Percentiles rank a stretch among this genome's conserved stretches.
phyloP scores from a whole-genome alignment of 2,113 vertebrate genomes.

The Campylorhamphus procurvoides region DNA sequence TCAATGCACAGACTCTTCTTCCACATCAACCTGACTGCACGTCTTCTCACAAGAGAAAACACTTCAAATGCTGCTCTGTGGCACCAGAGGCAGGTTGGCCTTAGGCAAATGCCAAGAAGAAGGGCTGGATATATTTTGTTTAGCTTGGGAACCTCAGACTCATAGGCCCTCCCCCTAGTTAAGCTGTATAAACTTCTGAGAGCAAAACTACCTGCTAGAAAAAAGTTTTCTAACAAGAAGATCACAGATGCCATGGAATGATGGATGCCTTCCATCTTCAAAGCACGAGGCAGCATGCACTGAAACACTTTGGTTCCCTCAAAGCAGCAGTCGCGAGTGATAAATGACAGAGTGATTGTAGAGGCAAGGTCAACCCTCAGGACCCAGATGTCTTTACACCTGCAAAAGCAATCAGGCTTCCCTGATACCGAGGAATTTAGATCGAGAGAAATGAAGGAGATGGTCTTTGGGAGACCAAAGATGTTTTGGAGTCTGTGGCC shows the following conservation, averaged over 20 bases:
- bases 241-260: neutral
- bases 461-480: neutral
- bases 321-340: neutral
- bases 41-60: neutral
- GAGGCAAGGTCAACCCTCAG: neutral
- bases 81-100: slow-evolving; percentile 6
- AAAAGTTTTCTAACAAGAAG: neutral
- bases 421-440: neutral
- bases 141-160: neutral
- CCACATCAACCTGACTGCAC: neutral
- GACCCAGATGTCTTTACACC: neutral
- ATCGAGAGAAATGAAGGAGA: neutral
- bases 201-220: neutral
- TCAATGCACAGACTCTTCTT: neutral
- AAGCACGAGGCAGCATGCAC: neutral
- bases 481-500: neutral
- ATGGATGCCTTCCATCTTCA: neutral
- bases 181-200: neutral
- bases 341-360: neutral
- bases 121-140: neutral
- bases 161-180: neutral
- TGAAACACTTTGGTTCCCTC: neutral
- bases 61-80: neutral
- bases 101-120: slow-evolving; percentile 15
- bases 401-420: neutral